phyloP scores from a whole-genome alignment of 2,888 invertebrate genomes.

The Drosophila macrothrix region DNA sequence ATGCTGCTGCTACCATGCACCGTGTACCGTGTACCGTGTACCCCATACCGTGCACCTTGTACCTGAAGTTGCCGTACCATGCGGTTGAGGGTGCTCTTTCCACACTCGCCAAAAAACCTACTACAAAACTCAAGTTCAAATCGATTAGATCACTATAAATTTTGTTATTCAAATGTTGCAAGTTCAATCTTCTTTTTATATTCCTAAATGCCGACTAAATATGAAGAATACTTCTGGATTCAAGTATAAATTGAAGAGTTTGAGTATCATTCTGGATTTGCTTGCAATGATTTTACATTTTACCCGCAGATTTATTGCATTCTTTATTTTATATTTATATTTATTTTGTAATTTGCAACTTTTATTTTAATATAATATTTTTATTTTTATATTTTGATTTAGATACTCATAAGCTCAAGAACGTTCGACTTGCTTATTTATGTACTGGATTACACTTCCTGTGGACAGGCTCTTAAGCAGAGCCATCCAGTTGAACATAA shows the following conservation, averaged over 20 bases:
- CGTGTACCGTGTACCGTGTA: conserved; percentile 2
- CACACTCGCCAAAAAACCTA: conserved; percentile 2
- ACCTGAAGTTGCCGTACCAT: conserved; percentile 7
- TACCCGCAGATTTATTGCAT: neutral
- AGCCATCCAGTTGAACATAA: neutral
- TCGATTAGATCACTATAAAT: neutral
- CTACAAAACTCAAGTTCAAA: neutral
- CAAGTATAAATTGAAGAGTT: neutral
- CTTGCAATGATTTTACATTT: neutral
- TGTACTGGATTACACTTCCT: neutral
- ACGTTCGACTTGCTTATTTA: neutral
- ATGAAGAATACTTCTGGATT: neutral
- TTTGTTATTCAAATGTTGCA: neutral
- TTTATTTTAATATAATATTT: neutral
- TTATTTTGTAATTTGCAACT: neutral
- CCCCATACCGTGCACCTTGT: neutral
- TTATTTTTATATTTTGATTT: neutral
- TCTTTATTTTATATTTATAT: neutral
- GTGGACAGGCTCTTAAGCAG: neutral
- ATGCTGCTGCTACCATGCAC: conserved; percentile 45
- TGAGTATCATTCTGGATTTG: neutral
- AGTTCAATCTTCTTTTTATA: neutral
- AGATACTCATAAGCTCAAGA: neutral
- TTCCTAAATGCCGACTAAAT: neutral
- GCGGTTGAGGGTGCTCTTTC: neutral